phyloP scores from a whole-genome alignment of 2,113 vertebrate genomes.

The Callipepla californica region DNA sequence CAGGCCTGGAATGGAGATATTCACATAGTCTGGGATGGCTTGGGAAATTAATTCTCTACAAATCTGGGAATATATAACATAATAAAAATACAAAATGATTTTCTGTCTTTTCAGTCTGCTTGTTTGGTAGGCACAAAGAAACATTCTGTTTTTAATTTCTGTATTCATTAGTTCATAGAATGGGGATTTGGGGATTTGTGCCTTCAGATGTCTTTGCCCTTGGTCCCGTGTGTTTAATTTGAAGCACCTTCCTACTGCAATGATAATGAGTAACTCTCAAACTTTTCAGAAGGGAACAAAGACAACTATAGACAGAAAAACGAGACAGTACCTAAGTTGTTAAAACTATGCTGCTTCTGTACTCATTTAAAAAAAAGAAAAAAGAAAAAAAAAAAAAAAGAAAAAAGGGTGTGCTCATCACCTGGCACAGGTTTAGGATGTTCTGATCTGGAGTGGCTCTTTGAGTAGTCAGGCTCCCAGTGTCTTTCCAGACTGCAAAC shows the following conservation, averaged over 20 bases:
- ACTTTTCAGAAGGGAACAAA: conserved; percentile 18
- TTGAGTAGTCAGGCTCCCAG: background rate
- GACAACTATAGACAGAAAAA: background rate
- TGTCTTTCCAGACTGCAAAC: background rate
- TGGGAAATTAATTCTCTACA: background rate
- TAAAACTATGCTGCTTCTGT: background rate
- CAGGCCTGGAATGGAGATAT: background rate
- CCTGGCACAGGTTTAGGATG: background rate
- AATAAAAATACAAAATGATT: background rate
- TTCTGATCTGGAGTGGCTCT: background rate
- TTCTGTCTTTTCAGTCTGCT: background rate
- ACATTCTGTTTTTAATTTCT: conserved; percentile 25
- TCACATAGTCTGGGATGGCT: background rate
- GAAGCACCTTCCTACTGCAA: conserved; percentile 19
- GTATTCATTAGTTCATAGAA: background rate
- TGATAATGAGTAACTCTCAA: background rate
- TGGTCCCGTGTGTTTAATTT: background rate
- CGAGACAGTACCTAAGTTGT: background rate
- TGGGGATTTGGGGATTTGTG: background rate
- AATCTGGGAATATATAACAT: background rate
- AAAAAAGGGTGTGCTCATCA: background rate
- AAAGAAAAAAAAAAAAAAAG: background rate
- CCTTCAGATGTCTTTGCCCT: conserved; percentile 14
- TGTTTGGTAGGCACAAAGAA: conserved; percentile 24
- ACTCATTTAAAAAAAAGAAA: background rate